Evolutionary conservation across 2,797 vertebrate genomes (phyloP).

Genomic region (Hydrolagus colliei): DNA sequence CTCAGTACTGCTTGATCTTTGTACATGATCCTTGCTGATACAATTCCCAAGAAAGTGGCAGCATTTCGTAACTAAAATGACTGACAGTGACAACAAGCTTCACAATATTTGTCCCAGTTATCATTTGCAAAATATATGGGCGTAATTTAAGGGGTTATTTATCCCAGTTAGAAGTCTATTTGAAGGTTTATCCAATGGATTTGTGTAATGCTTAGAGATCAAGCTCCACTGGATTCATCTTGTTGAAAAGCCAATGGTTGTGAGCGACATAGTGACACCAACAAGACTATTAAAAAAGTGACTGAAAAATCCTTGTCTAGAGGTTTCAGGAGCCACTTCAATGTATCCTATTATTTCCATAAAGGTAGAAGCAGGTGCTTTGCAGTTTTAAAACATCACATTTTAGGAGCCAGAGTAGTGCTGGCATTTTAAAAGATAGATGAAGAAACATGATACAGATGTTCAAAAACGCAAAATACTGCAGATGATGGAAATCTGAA

Average conservation of each 20-base stretch:
- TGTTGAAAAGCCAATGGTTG: neutral
- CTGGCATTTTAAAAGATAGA: conserved; percentile 13
- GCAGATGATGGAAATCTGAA: no score
- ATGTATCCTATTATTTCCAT: conserved; percentile 2
- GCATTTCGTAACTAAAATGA: neutral
- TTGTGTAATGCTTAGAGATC: conserved; percentile 3
- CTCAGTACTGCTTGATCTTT: neutral
- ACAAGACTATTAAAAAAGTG: conserved; percentile 3
- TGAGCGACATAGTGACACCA: conserved; percentile 16
- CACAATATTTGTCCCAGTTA: neutral
- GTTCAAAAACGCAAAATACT: neutral
- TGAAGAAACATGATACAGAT: neutral
- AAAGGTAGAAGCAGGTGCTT: conserved; percentile 11
- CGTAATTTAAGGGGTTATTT: neutral
- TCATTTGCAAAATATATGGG: neutral
- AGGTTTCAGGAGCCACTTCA: neutral
- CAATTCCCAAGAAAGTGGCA: conserved; percentile 13
- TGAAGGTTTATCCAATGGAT: conserved; percentile 22
- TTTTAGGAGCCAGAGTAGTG: neutral
- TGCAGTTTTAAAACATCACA: neutral
- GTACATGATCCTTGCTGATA: neutral
- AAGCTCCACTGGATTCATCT: neutral
- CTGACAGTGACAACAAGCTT: neutral
- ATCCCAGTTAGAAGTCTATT: neutral
- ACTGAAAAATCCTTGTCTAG: conserved; percentile 14